Conservation (phyloP, 2,888 invertebrate species). For the Drosophila parthenogenetica region DNA sequence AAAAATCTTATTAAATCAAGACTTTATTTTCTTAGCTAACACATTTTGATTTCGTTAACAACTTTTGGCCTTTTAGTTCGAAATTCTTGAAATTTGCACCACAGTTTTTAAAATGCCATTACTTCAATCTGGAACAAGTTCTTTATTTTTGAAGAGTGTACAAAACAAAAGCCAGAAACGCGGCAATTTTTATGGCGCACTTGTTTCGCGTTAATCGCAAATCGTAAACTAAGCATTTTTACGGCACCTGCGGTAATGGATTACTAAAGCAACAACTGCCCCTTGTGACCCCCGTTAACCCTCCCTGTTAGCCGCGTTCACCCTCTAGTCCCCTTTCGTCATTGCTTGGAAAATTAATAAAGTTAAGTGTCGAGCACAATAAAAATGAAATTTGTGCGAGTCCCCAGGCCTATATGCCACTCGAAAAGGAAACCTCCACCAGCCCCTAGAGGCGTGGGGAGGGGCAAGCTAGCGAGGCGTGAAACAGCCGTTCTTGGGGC, state of each 20-base stretch:
- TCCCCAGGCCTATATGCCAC: slow-evolving; percentile 31
- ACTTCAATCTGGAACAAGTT: too few species aligned
- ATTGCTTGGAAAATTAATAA: slow-evolving; percentile 77
- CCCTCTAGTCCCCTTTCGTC: slow-evolving; percentile 49
- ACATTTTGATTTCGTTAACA: too few species aligned
- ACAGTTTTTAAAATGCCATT: too few species aligned
- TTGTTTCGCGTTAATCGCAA: slow-evolving; percentile 80
- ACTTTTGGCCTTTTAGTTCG: too few species aligned
- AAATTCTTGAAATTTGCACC: too few species aligned
- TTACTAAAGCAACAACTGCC: slow-evolving; percentile 66
- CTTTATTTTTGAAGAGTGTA: too few species aligned
- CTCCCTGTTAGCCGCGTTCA: not conserved
- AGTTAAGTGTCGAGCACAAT: slow-evolving; percentile 80
- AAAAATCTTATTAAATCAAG: too few species aligned
- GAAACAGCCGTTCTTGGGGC: slow-evolving; percentile 53
- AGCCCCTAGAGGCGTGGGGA: too few species aligned
- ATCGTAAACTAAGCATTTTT: slow-evolving; percentile 82
- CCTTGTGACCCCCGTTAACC: not conserved
- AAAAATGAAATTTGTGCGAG: slow-evolving; percentile 67
- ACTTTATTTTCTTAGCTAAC: too few species aligned
- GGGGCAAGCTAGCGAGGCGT: slow-evolving; percentile 68
- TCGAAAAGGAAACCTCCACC: not conserved
- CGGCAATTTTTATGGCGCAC: slow-evolving; percentile 75
- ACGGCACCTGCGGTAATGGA: slow-evolving; percentile 81
- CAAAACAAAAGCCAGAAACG: slow-evolving; percentile 54